Base-by-base conservation (phyloP, 2,113 vertebrate species). In the Coturnix japonica region DNA sequence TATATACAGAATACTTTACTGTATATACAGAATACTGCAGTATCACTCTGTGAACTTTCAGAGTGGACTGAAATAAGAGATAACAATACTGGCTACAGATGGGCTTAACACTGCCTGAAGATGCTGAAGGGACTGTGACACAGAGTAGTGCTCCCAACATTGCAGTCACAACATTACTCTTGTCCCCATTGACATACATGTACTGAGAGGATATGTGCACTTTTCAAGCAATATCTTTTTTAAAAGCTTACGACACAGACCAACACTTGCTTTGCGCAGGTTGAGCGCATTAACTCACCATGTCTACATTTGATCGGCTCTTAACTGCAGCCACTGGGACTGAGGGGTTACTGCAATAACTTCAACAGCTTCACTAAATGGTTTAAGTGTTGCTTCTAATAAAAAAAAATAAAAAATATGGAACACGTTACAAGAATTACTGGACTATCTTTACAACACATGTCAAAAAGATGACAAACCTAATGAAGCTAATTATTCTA, bases 351-450 rank as follows among this genome's bases (percentile, higher is more conserved):
- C 51, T 8, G 30, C 31, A 89, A 35, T 46, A 80, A 65, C 65
- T 84, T 63, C 64, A 88, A 31, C 46, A 46, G 37, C 33, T 94
- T 90, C 70, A 95, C 61, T 28, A 37, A 95, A 84, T 20, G 53
- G 81, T 59, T 93, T 81, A 93, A 93, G 92, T 95, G 94, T 31
- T 93, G 41, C 60, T 96, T 96, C 96, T 93, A 94, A 91, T 56
- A 92, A 86, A 92, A 37, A 78, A 49, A 13, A 49, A 49, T 25
- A 49, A 49, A 25, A 25, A 22, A 92, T 22, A 57, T 16, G 4
- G 7, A 60, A 0, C 41, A 59, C 59, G 2, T 31, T 71, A 35
- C 35, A 67, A 44, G 39, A 66, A 92, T 73, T 78, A 60, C 2
- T 69, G 35, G 63, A 54, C 77, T 63, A 64, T 26, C 63, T 75